phyloP scores from a whole-genome alignment of 2,888 invertebrate species.

The Eucriotettix oculatus region DNA sequence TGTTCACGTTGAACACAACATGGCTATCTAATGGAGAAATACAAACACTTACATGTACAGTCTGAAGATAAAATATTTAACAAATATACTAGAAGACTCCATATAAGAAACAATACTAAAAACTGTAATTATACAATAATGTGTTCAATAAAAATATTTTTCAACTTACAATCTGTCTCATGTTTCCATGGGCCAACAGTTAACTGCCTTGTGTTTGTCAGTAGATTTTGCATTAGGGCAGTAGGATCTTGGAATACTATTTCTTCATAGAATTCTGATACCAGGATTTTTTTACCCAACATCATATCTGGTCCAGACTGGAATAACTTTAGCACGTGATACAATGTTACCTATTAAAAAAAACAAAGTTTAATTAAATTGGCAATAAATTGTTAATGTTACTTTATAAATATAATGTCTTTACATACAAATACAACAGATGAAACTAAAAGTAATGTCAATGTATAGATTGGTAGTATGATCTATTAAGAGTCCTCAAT shows the following conservation, averaged over 20 bases:
- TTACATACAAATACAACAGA: conserved; percentile 1
- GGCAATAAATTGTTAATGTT: neutral
- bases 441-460: neutral
- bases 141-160: no score
- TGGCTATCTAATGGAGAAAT: no score
- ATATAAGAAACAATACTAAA: no score
- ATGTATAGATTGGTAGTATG: neutral
- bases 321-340: conserved; percentile 88
- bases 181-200: conserved; percentile 61
- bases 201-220: conserved; percentile 59
- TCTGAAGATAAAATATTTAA: no score
- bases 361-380: neutral
- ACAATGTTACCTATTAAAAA: conserved; percentile 63
- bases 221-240: conserved; percentile 73
- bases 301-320: conserved; percentile 44
- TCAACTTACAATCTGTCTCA: conserved; percentile 69
- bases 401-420: neutral
- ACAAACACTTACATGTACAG: no score
- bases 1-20: no score
- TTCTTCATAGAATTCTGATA: conserved; percentile 91
- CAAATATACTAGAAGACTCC: no score
- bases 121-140: no score
- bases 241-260: conserved; percentile 87
- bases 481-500: neutral
- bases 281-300: conserved; percentile 49